Percentiles rank a stretch among this genome's conserved stretches.
Conservation (phyloP, 2,888 invertebrate genomes). For the Eilema depressum region DNA sequence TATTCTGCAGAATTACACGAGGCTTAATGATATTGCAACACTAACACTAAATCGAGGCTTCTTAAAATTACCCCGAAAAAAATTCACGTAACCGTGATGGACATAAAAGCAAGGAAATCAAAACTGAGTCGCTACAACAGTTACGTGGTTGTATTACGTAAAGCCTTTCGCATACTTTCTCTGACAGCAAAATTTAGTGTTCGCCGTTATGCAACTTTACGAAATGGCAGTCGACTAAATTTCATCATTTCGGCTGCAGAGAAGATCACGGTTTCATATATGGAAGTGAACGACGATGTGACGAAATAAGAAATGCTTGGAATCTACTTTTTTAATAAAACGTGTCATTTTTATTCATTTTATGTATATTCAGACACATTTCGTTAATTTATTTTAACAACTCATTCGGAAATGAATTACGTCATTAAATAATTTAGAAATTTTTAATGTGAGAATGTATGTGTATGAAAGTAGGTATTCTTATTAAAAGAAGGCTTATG, state of each 20-base stretch:
- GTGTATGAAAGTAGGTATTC: conserved; percentile 19
- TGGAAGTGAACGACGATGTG: conserved; percentile 65
- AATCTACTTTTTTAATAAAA: conserved; percentile 48
- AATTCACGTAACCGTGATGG: conserved; percentile 79
- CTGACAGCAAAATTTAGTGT: conserved; percentile 87
- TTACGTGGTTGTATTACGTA: conserved; percentile 83
- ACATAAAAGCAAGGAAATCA: conserved; percentile 85
- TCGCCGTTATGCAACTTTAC: conserved; percentile 77
- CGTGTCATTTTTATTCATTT: conserved; percentile 30
- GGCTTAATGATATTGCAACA: conserved; percentile 41
- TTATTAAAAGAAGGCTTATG: conserved; percentile 11
- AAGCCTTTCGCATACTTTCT: conserved; percentile 87
- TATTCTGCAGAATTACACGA: conserved; percentile 32
- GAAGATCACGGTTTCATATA: conserved; percentile 78
- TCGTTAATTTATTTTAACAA: conserved; percentile 31
- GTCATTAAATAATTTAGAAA: conserved; percentile 28
- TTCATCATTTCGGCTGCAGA: conserved; percentile 82
- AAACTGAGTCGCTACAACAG: conserved; percentile 79
- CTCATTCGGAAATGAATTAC: conserved; percentile 32
- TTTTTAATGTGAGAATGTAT: conserved; percentile 6
- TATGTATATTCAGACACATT: conserved; percentile 26
- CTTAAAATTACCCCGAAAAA: conserved; percentile 72
- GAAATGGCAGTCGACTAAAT: conserved; percentile 85
- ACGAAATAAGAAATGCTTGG: conserved; percentile 75
- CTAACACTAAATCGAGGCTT: conserved; percentile 55